phyloP scores from a whole-genome alignment of 2,888 invertebrate genomes.

The Xanthia icteritia region DNA sequence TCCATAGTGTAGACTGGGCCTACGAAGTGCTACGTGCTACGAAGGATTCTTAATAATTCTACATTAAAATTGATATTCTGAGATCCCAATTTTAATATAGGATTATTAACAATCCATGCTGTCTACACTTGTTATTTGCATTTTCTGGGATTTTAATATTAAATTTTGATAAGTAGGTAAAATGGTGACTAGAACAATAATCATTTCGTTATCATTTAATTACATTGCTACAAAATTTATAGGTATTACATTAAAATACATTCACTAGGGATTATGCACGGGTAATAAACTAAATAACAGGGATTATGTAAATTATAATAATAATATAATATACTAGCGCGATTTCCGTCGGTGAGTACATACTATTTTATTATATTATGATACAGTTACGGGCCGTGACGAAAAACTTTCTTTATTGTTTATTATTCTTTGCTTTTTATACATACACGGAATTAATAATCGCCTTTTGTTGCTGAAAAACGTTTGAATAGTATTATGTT shows the following conservation, averaged over 20 bases:
- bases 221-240: not conserved
- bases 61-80: not conserved
- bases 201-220: constrained; percentile 17
- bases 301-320: constrained; percentile 59
- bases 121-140: not conserved
- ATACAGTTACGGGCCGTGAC: constrained; percentile 57
- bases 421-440: constrained; percentile 46
- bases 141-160: too few relatives aligned
- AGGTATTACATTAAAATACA: constrained; percentile 25
- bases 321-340: constrained; percentile 24
- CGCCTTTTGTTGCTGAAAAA: not conserved
- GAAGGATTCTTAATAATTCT: not conserved
- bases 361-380: constrained; percentile 54
- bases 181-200: not conserved
- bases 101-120: not conserved
- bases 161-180: too few relatives aligned
- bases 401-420: constrained; percentile 61
- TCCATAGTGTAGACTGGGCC: not conserved
- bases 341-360: constrained; percentile 48
- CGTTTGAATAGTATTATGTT: too few relatives aligned
- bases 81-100: too few relatives aligned
- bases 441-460: not conserved
- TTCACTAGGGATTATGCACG: constrained; percentile 12
- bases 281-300: constrained; percentile 43
- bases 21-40: not conserved